Base-by-base conservation (phyloP, 1,140 invertebrate species). In the Micrasema longulum region DNA sequence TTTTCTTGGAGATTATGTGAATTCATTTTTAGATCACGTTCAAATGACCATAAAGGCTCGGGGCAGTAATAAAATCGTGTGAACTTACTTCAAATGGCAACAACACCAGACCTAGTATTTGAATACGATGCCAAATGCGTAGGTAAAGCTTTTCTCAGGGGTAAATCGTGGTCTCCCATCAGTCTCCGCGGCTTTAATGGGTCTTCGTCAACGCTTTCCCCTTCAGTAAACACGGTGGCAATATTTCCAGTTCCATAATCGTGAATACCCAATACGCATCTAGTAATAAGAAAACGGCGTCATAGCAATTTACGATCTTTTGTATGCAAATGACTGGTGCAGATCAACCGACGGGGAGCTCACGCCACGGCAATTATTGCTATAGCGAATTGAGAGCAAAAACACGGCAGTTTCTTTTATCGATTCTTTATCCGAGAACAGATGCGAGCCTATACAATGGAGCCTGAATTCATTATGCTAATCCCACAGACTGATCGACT, bases 271-370 rank as follows among this genome's bases (percentile, higher is more conserved):
- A 36, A 36, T 38, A 31, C 53, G 53, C 36, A 26, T n/a, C n/a
- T 57, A 10, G n/a, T 35, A 57, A 57, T 57, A 57, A 57, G 53
- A 57, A 57, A 57, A 57, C 31, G 20, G 53, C 53, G 31, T 57
- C 53, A 38, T 57, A 57, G n/a, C 53, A 36, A 57, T 57, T 57
- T 57, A 57, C 53, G 53, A 57, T 38, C 53, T 57, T 57, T 57
- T 57, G 53, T 57, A 57, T 57, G 53, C 53, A 57, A 57, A 57
- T 57, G n/a, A n/a, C 23, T 35, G 53, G 36, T n/a, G 20, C 53
- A 57, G 36, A 57, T 57, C 53, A 31, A 18, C 31, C n/a, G n/a
- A n/a, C n/a, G n/a, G 31, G 26, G 31, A 18, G 31, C 31, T 57
- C 53, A 36, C 53, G 53, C 53, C 53, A 18, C 23, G 53, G 53